phyloP scores from a whole-genome alignment of 2,888 invertebrate species.

The Thera britannica region DNA sequence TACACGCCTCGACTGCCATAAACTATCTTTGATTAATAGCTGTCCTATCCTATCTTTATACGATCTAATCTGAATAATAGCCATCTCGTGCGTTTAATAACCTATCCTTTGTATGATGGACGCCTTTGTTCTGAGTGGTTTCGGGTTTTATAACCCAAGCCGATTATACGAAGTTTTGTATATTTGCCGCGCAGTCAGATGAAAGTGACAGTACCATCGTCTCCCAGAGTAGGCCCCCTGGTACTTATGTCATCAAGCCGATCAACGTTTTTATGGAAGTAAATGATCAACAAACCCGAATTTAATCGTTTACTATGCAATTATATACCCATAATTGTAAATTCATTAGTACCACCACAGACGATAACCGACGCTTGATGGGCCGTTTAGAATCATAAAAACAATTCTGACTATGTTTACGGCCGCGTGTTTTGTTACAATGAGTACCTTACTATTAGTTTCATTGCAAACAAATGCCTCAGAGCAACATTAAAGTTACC shows the following conservation, averaged over 20 bases:
- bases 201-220: not conserved
- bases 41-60: slow-evolving; percentile 35
- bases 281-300: not conserved
- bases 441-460: not conserved
- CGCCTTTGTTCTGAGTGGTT: slow-evolving; percentile 20
- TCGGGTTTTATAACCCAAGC: not conserved
- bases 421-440: slow-evolving; percentile 1
- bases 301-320: not conserved
- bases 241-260: not conserved
- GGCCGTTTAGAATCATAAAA: not conserved
- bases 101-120: slow-evolving; percentile 33
- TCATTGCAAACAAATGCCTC: not conserved
- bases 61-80: slow-evolving; percentile 37
- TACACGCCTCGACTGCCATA: slow-evolving; percentile 24
- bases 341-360: not conserved
- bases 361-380: not conserved
- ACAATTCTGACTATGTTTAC: not conserved
- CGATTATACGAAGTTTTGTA: not conserved
- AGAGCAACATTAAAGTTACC: too few species aligned
- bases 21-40: slow-evolving; percentile 40
- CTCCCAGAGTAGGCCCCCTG: not conserved
- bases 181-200: not conserved
- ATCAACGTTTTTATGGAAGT: too few species aligned
- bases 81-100: slow-evolving; percentile 39
- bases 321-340: not conserved